Percentiles rank a stretch among this genome's conserved stretches.
Evolutionary conservation across 2,888 invertebrate species (phyloP).

Genomic region (Gnatocerus cornutus): DNA sequence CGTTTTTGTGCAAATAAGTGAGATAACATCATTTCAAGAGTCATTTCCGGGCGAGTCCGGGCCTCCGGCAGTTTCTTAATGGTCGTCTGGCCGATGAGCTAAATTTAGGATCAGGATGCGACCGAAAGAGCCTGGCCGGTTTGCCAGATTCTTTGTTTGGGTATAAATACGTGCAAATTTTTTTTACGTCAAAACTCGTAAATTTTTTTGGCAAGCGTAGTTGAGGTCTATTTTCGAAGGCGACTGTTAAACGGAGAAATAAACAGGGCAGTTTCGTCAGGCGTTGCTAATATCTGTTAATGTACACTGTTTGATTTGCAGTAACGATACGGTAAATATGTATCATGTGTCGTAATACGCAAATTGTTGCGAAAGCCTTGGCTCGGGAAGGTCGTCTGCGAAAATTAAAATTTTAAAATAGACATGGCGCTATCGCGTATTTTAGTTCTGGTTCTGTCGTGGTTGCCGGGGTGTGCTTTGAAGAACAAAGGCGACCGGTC

Average conservation of each 20-base stretch:
- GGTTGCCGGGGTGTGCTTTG: constrained; percentile 26
- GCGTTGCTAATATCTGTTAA: constrained; percentile 30
- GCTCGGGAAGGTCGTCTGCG: constrained; percentile 50
- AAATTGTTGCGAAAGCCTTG: constrained; percentile 54
- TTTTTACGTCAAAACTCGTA: constrained; percentile 41
- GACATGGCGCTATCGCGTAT: constrained; percentile 40
- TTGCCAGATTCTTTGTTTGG: constrained; percentile 40
- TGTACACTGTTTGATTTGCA: constrained; percentile 41
- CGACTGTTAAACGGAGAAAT: constrained; percentile 22
- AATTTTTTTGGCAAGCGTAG: constrained; percentile 45
- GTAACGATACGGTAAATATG: constrained; percentile 53
- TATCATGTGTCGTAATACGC: constrained; percentile 53
- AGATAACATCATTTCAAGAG: background rate
- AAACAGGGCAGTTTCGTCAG: constrained; percentile 44
- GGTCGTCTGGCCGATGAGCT: constrained; percentile 15
- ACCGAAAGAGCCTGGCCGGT: constrained; percentile 10
- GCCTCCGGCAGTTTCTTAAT: constrained; percentile 22
- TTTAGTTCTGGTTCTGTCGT: constrained; percentile 34
- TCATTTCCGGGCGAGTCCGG: constrained; percentile 32
- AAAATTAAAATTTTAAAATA: constrained; percentile 51
- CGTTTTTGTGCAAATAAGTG: background rate
- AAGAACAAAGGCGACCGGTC: constrained; percentile 30
- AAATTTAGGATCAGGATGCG: constrained; percentile 45
- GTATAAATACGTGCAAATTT: constrained; percentile 38
- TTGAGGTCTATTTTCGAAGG: constrained; percentile 18